These are phyloP conservation scores for Theristus sp. DNA, from an alignment of 2,888 invertebrate species.

Conservation along the genomic window DNA sequence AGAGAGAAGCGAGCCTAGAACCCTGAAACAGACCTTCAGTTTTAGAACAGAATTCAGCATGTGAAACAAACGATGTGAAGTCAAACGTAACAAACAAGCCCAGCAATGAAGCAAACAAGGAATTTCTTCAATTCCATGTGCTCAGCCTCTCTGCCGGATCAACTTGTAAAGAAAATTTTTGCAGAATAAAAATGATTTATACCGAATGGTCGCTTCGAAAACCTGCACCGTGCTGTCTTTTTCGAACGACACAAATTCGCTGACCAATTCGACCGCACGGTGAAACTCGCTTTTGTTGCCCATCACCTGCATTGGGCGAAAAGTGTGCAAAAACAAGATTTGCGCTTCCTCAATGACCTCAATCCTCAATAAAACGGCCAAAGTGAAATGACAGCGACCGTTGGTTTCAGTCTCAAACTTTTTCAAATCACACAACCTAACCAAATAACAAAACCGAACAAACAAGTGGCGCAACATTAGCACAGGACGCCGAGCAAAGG, in stretches of 20 bases:
- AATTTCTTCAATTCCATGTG: no score
- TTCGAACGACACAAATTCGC: slow-evolving; percentile 42
- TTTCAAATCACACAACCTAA: no score
- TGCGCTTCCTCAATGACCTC: no score
- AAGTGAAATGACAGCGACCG: slow-evolving; percentile 1
- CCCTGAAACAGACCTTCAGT: slow-evolving; percentile 26
- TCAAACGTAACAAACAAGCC: no score
- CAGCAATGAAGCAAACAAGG: no score
- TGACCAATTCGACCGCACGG: slow-evolving; percentile 39
- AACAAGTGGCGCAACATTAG: no score
- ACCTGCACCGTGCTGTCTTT: slow-evolving; percentile 45
- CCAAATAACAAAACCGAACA: no score
- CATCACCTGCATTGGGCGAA: slow-evolving; percentile 31
- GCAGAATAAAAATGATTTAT: no score
- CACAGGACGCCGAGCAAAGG: no score
- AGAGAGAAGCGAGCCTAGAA: slow-evolving; percentile 43
- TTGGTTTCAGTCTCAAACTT: no score
- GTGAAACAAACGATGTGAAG: background rate
- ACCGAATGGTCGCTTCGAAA: slow-evolving; percentile 46
- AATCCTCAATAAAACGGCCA: background rate
- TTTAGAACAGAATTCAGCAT: background rate
- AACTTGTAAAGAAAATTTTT: no score
- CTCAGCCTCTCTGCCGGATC: no score
- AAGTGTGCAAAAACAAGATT: slow-evolving; percentile 1
- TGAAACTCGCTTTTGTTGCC: slow-evolving; percentile 43